phyloP scores from a whole-genome alignment of 2,888 invertebrate species.

The Melinopterus prodromus region DNA sequence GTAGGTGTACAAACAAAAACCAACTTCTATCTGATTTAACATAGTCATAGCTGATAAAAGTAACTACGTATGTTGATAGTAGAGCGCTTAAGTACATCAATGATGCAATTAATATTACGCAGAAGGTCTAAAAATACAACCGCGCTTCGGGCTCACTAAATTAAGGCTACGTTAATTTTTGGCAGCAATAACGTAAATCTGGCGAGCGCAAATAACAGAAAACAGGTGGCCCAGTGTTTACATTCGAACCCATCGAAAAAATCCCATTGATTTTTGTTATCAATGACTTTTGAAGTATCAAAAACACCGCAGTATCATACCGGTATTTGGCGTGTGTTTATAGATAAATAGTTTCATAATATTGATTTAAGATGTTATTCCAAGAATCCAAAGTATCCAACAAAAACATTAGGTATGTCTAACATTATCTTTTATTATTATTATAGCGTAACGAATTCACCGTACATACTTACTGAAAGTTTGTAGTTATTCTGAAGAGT shows the following conservation, averaged over 20 bases:
- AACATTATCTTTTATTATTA: too few species aligned
- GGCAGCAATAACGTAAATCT: conserved; percentile 21
- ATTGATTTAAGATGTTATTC: too few species aligned
- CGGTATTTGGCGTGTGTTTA: too few species aligned
- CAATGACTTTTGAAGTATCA: not conserved
- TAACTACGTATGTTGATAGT: not conserved
- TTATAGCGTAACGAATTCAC: too few species aligned
- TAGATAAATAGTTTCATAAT: too few species aligned
- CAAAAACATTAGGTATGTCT: too few species aligned
- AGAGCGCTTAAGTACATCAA: conserved; percentile 8
- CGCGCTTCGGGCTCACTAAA: not conserved
- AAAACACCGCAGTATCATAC: too few species aligned
- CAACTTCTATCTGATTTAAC: not conserved
- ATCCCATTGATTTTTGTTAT: conserved; percentile 9
- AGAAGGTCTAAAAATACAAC: conserved; percentile 16
- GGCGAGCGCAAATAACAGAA: conserved; percentile 11
- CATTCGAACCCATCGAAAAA: conserved; percentile 16
- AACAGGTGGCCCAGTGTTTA: conserved; percentile 21
- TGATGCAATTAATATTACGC: conserved; percentile 24
- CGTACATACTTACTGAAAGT: too few species aligned
- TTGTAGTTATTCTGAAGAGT: too few species aligned
- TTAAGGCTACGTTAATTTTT: conserved; percentile 14
- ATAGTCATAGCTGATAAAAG: not conserved
- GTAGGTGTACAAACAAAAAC: not conserved
- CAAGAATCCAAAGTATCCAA: too few species aligned